Evolutionary conservation across 2,113 vertebrate genomes (phyloP).

Genomic region (Andinoacara biseriatus): DNA sequence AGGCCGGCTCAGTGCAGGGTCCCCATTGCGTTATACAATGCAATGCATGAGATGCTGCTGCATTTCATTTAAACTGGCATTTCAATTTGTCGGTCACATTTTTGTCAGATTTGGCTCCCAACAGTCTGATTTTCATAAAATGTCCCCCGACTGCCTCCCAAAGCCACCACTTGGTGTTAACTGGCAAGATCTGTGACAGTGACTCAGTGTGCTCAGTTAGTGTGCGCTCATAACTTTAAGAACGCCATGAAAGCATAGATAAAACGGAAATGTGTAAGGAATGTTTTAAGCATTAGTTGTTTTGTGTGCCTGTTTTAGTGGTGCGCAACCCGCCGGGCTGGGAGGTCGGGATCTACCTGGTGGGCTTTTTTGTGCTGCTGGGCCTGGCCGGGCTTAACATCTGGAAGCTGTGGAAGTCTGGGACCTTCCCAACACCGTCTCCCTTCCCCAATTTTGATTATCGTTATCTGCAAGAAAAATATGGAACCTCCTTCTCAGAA

Average conservation of each 20-base stretch:
- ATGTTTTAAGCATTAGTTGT: neutral
- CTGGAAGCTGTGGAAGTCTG: slow-evolving; percentile 96
- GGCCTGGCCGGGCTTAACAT: slow-evolving; percentile 88
- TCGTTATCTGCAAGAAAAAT: slow-evolving; percentile 94
- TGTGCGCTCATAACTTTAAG: slow-evolving; percentile 16
- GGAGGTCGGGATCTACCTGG: slow-evolving; percentile 91
- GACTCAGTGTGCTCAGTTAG: neutral
- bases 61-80: slow-evolving; percentile 4
- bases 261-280: neutral
- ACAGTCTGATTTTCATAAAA: slow-evolving; percentile 27
- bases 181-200: slow-evolving; percentile 2
- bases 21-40: neutral
- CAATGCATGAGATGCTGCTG: slow-evolving; percentile 4
- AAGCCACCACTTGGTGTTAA: neutral
- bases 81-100: slow-evolving; percentile 2
- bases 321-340: slow-evolving; percentile 88
- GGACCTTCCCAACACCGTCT: slow-evolving; percentile 90
- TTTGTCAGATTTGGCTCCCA: neutral
- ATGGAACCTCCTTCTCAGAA: slow-evolving; percentile 84
- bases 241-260: neutral
- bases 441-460: slow-evolving; percentile 98
- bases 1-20: neutral
- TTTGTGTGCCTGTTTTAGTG: slow-evolving; percentile 73
- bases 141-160: neutral
- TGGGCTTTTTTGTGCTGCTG: slow-evolving; percentile 89